phyloP scores from a whole-genome alignment of 2,888 invertebrate genomes.

The Tipula vernalis region DNA sequence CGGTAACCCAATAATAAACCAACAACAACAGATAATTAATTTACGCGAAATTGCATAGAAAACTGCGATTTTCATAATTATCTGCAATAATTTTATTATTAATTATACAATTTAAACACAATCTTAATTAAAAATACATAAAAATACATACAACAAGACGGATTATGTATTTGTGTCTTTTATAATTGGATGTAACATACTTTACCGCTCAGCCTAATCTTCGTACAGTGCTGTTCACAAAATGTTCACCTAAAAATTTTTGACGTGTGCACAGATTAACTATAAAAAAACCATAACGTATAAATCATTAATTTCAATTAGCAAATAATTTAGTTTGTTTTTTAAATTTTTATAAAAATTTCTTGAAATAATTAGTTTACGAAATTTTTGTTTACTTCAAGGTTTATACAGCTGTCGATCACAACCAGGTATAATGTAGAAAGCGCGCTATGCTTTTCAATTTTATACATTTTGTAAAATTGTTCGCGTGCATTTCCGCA shows the following conservation, averaged over 20 bases:
- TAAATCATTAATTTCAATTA: background rate
- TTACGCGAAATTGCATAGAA: background rate
- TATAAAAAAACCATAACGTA: background rate
- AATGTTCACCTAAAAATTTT: background rate
- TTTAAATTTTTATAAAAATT: background rate
- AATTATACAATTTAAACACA: background rate
- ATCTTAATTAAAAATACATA: background rate
- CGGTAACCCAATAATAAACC: background rate
- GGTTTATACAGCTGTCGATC: background rate
- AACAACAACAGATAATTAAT: background rate
- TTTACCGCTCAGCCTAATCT: background rate
- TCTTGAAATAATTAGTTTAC: background rate
- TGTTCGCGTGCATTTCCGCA: background rate
- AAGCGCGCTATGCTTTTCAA: background rate
- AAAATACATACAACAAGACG: background rate
- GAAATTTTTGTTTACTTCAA: background rate
- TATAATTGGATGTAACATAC: background rate
- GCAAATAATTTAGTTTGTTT: background rate
- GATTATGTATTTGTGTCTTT: background rate
- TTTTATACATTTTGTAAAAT: background rate
- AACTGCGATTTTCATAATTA: background rate
- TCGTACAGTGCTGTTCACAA: no score
- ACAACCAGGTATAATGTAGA: background rate
- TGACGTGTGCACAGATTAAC: background rate
- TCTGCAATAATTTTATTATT: background rate